phyloP scores from a whole-genome alignment of 2,113 vertebrate genomes.

The Cheilinus undulatus region DNA sequence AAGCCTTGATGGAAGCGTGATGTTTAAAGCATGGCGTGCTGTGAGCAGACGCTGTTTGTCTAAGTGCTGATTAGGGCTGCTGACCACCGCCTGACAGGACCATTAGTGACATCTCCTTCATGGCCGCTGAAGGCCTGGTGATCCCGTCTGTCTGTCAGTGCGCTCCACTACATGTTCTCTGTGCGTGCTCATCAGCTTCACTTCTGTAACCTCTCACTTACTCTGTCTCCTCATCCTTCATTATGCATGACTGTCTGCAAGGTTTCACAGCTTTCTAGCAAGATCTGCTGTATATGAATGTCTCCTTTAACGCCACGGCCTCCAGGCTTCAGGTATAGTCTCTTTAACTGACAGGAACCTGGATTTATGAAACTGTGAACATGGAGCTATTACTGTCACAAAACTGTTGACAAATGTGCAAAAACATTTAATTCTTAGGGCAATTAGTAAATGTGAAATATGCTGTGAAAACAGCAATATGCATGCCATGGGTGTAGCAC shows the following conservation, averaged over 20 bases:
- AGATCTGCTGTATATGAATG: neutral
- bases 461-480: too few species aligned
- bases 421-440: too few species aligned
- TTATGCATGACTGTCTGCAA: neutral
- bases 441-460: too few species aligned
- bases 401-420: too few species aligned
- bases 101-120: conserved; percentile 67
- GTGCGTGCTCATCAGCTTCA: conserved; percentile 53
- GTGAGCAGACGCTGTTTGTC: conserved; percentile 52
- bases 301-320: neutral
- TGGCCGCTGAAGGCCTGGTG: conserved; percentile 26
- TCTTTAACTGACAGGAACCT: neutral
- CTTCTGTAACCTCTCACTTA: conserved; percentile 32
- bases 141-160: conserved; percentile 33
- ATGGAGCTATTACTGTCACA: neutral
- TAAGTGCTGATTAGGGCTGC: conserved; percentile 63
- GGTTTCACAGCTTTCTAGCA: neutral
- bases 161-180: conserved; percentile 23
- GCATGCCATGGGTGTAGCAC: too few species aligned
- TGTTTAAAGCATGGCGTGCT: conserved; percentile 27
- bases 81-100: conserved; percentile 54
- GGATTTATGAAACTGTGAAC: neutral
- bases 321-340: neutral
- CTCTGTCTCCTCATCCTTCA: neutral
- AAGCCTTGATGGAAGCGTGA: conserved; percentile 44